Evolutionary conservation across 2,888 invertebrate genomes (phyloP), one percentile per base, ranked within the genome.

Genomic region (Napeogenes inachia): DNA sequence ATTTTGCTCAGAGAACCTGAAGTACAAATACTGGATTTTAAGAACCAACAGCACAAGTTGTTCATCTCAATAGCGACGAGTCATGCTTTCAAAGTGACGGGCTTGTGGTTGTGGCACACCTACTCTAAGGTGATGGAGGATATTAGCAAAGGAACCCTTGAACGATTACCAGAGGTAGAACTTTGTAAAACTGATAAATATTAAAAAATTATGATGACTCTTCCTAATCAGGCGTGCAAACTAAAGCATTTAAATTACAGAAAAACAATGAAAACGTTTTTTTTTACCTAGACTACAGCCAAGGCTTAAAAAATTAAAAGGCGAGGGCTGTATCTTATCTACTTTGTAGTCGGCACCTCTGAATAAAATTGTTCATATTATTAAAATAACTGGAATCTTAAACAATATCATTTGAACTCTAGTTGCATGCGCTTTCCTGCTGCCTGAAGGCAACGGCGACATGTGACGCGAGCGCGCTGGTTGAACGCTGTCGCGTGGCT

Each of bases 381-480:
- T 10, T 42, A 8, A 42, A 10, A 2, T 42, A 42, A 42, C 10
- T 10, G 3, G 42, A 42, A 42, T 8, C 42, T 42, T 42, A 10
- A 42, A 6, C 10, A 12, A 42, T 10, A 2, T 2, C 8, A 42
- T 10, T 42, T 42, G 42, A 10, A 10, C 42, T 10, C 10, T 80
- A 97, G 96, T 87, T 97, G 6, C 98, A 99, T 81, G 97, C 97
- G 0, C 81, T 97, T 57, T 94, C 98, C 0, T 97, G 98, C 75
- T 97, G 98, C 68, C 81, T 99, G 63, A 99, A 99, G 85, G 96
- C 98, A 0, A 93, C 97, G 13, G 93, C 94, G 70, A 94, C 96
- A 10, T 92, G 93, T 2, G 95, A 95, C 78, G 93, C 94, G 0
- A 87, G 94, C 0, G 82, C 84, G n/a, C 94, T 94, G 2, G 93